Evolutionary conservation across 64 coral and sea anemone species (phyloP).

Genomic region (Trachythela sp.): DNA sequence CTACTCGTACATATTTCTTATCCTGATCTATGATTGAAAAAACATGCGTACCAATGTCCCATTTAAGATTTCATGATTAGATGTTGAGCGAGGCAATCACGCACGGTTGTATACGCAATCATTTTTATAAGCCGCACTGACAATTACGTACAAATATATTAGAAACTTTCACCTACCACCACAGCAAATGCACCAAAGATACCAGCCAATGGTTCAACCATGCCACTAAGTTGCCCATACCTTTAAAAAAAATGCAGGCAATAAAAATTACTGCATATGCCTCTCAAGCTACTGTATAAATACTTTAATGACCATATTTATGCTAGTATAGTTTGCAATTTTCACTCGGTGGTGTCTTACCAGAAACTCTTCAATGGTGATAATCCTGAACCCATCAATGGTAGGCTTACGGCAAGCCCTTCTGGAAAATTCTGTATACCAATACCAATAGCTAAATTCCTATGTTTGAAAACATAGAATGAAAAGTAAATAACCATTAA

Average conservation of each 20-base stretch:
- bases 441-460: conserved; percentile 95
- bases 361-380: conserved; percentile 87
- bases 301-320: too few species aligned
- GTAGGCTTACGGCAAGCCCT: conserved; percentile 92
- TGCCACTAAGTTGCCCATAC: conserved; percentile 98
- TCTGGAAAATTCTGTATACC: conserved; percentile 98
- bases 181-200: conserved; percentile 90
- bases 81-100: too few species aligned
- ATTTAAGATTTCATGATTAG: too few species aligned
- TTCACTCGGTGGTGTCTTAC: conserved; percentile 34
- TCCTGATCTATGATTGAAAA: too few species aligned
- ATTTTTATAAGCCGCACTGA: too few species aligned
- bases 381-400: conserved; percentile 65
- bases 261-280: too few species aligned
- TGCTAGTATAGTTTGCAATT: background rate
- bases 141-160: too few species aligned
- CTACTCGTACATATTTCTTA: too few species aligned
- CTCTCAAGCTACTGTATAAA: too few species aligned
- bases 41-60: too few species aligned
- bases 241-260: conserved; percentile 26
- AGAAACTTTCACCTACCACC: conserved; percentile 62
- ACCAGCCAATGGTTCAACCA: conserved; percentile 97
- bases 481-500: too few species aligned
- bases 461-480: conserved; percentile 31
- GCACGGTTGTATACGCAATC: too few species aligned